A percentile compares a stretch with the other conserved stretches of the same genome.
Conservation (phyloP, 2,888 invertebrate species). For the Conomelus anceps region DNA sequence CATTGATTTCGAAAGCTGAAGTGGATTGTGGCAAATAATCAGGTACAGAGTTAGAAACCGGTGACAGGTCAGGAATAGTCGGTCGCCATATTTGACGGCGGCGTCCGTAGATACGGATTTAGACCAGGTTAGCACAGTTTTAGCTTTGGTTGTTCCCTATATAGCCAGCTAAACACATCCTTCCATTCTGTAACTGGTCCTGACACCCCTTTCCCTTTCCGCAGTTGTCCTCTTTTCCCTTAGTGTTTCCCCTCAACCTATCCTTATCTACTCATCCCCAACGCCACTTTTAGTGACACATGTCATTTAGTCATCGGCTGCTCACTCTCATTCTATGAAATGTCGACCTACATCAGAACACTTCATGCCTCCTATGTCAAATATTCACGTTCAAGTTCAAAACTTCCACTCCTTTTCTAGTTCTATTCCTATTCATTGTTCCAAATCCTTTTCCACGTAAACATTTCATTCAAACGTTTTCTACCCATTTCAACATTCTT, state of each 20-base stretch:
- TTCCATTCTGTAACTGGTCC: background rate
- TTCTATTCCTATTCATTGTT: too few species aligned
- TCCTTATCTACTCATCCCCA: background rate
- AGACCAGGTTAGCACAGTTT: background rate
- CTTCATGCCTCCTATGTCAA: background rate
- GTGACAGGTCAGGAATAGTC: background rate
- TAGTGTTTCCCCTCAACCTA: background rate
- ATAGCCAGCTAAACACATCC: background rate
- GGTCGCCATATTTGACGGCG: background rate
- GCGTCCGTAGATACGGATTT: background rate
- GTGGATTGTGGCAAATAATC: background rate
- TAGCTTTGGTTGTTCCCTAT: background rate
- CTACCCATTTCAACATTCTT: too few species aligned
- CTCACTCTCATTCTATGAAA: background rate
- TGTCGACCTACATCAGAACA: background rate
- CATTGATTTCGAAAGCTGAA: background rate
- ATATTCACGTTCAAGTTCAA: background rate
- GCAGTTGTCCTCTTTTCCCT: background rate
- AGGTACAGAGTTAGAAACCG: background rate
- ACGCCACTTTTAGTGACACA: background rate
- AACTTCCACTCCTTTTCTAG: background rate
- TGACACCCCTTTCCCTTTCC: background rate
- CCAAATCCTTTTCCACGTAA: too few species aligned
- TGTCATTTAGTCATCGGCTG: background rate
- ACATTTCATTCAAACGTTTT: too few species aligned